Percentiles rank a stretch among this genome's conserved stretches.
These are phyloP conservation scores for Drosophila austrosaltans DNA, from an alignment of 2,888 invertebrate genomes.

Conservation along the genomic window DNA sequence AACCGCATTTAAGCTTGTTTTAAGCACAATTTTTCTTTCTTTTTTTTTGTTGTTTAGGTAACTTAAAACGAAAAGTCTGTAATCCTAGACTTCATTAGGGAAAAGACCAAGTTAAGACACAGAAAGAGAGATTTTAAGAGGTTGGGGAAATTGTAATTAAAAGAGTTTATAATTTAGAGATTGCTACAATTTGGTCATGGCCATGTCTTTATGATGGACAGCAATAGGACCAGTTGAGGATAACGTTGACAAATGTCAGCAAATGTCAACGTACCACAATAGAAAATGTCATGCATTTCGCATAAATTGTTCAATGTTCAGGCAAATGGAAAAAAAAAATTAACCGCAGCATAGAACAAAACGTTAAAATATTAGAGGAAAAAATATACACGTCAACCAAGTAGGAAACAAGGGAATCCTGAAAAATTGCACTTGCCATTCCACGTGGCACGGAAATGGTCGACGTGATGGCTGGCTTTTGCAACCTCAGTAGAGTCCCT, in stretches of 20 bases:
- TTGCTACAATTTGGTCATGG: background rate
- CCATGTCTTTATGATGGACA: slow-evolving; percentile 45
- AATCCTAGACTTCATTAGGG: background rate
- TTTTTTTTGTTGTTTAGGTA: background rate
- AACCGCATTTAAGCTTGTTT: slow-evolving; percentile 53
- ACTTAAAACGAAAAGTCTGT: background rate
- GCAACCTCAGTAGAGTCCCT: slow-evolving; percentile 23
- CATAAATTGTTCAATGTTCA: slow-evolving; percentile 42
- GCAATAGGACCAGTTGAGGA: slow-evolving; percentile 24
- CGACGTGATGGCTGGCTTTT: slow-evolving; percentile 19
- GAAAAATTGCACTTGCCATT: slow-evolving; percentile 43
- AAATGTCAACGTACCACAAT: slow-evolving; percentile 61
- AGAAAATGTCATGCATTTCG: slow-evolving; percentile 44
- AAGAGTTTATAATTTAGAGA: background rate
- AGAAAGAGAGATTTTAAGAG: background rate
- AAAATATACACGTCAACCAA: background rate
- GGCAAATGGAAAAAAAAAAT: slow-evolving; percentile 20
- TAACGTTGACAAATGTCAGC: slow-evolving; percentile 42
- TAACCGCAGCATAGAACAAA: background rate
- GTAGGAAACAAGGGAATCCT: slow-evolving; percentile 1
- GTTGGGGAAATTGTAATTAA: background rate
- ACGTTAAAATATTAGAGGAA: slow-evolving; percentile 3
- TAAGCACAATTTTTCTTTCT: background rate
- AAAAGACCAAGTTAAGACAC: background rate
- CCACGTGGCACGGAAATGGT: slow-evolving; percentile 19